Evolutionary conservation across 2,113 vertebrate genomes (phyloP), one percentile per base, ranked within the genome.

Genomic region (Dunckerocampus dactyliophorus): DNA sequence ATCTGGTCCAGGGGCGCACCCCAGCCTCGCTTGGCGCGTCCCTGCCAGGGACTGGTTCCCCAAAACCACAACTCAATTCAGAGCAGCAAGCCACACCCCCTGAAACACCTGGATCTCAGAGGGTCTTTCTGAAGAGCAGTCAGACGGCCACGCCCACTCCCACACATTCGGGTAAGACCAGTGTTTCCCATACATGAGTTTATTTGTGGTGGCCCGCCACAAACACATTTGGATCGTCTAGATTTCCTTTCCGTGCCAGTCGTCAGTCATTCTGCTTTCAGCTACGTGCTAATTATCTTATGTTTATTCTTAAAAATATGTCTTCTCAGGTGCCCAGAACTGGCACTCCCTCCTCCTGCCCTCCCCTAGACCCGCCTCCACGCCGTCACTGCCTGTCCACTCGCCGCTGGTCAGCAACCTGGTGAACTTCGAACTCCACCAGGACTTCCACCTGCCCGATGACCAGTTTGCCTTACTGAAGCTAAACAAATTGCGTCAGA

Each of bases 361-460:
- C 3, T 62, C 69, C 3, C 34, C 19, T 11, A 20, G 20, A 19
- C n/a, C 47, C 77, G n/a, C 59, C 62, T 17, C 64, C 1, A 5
- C 63, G 12, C 59, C 63, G 20, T 21, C 45, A 0, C 62, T 67
- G 3, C 46, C 62, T 34, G 57, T 54, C 22, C 50, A 22, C 14
- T 17, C 11, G 0, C 55, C 15, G 0, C 58, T 68, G 10, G 1
- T 73, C 46, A 52, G 47, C 62, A 24, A 8, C 21, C 61, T 80
- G 52, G 21, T 15, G 13, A 61, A 22, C 47, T 64, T 74, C 6
- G 75, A 86, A 31, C 8, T 73, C 2, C 59, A 54, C 0, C 83
- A 69, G 31, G 87, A 88, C 47, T 88, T 88, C 43, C 79, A 87
- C 50, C 82, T 88, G 49, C 87, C 87, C 0, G 84, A 88, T 7